phyloP scores from a whole-genome alignment of 2,797 vertebrate species.

The Eleutherodactylus coqui region DNA sequence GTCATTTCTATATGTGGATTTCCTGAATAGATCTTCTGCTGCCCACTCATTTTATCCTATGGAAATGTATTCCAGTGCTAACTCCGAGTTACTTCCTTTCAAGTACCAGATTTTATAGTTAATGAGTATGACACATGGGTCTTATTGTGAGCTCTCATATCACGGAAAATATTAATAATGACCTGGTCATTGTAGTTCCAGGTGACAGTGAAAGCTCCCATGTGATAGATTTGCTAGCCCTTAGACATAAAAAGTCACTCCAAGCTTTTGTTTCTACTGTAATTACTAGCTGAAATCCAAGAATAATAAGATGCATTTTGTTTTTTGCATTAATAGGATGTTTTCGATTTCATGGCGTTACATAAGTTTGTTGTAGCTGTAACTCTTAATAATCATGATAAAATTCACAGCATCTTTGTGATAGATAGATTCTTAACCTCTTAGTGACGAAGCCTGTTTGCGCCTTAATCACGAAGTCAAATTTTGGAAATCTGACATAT shows the following conservation, averaged over 20 bases:
- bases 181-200: not conserved
- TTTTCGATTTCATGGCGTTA: too few relatives aligned
- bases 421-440: too few relatives aligned
- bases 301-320: not conserved
- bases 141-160: not conserved
- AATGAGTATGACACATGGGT: not conserved
- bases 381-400: too few relatives aligned
- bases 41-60: not conserved
- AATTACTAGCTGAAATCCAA: conserved; percentile 7
- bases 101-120: too few relatives aligned
- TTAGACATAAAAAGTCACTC: not conserved
- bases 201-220: not conserved
- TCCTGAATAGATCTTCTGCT: not conserved
- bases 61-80: not conserved
- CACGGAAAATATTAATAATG: not conserved
- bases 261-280: not conserved
- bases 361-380: too few relatives aligned
- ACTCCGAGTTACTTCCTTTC: not conserved
- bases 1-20: not conserved
- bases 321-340: too few relatives aligned
- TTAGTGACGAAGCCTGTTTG: too few relatives aligned
- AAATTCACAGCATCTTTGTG: too few relatives aligned
- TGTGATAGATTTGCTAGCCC: not conserved
- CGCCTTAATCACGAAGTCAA: too few relatives aligned
- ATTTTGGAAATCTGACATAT: too few relatives aligned